phyloP scores from a whole-genome alignment of 2,888 invertebrate species.

The Orthosia cruda region DNA sequence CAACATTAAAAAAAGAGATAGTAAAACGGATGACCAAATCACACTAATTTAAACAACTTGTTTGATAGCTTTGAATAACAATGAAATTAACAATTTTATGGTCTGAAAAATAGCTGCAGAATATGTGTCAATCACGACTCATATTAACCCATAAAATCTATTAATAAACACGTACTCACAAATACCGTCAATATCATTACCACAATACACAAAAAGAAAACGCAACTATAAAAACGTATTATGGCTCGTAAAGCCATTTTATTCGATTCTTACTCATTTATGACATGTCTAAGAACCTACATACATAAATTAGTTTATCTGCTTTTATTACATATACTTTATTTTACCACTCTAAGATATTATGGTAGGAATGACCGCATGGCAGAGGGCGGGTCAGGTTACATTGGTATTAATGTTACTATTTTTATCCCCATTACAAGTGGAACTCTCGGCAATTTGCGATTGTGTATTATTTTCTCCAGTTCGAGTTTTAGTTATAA shows the following conservation, averaged over 20 bases:
- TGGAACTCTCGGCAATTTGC: slow-evolving; percentile 32
- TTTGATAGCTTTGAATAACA: background rate
- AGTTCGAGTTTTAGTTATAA: slow-evolving; percentile 30
- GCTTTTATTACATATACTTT: slow-evolving; percentile 67
- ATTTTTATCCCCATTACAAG: slow-evolving; percentile 32
- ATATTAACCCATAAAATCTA: slow-evolving; percentile 10
- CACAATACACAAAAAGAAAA: slow-evolving; percentile 66
- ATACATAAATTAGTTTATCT: slow-evolving; percentile 73
- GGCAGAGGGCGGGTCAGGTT: slow-evolving; percentile 58
- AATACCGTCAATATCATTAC: slow-evolving; percentile 64
- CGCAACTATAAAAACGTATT: slow-evolving; percentile 68
- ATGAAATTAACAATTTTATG: background rate
- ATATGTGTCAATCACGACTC: slow-evolving; percentile 34
- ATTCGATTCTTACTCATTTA: slow-evolving; percentile 70
- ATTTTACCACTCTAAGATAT: slow-evolving; percentile 70
- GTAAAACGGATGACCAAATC: background rate
- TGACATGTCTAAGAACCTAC: slow-evolving; percentile 68
- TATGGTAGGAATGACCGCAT: slow-evolving; percentile 66
- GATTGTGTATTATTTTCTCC: slow-evolving; percentile 50
- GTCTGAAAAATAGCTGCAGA: background rate
- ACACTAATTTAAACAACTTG: background rate
- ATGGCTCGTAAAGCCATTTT: slow-evolving; percentile 68
- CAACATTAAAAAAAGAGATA: no score
- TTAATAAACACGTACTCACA: slow-evolving; percentile 36
- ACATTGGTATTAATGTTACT: slow-evolving; percentile 30